phyloP scores from a whole-genome alignment of 2,797 vertebrate genomes.

The Acipenser transmontanus region DNA sequence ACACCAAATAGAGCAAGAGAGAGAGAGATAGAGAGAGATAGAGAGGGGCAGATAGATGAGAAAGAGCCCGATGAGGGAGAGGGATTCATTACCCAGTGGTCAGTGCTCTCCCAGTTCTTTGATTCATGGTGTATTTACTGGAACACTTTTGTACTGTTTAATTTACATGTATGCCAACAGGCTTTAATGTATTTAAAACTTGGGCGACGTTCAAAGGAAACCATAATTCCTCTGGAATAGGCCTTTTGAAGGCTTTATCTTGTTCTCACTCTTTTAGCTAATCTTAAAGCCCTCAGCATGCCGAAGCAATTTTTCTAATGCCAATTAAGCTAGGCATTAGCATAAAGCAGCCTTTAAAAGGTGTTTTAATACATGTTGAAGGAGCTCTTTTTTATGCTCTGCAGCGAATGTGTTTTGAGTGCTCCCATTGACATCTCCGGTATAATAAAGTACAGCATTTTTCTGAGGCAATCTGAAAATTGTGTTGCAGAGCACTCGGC shows the following conservation, averaged over 20 bases:
- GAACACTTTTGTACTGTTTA: constrained; percentile 80
- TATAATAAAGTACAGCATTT: constrained; percentile 35
- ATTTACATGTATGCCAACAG: constrained; percentile 98
- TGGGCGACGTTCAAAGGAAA: constrained; percentile 97
- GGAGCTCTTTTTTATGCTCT: constrained; percentile 82
- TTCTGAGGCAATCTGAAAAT: constrained; percentile 37
- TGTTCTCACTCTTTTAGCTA: constrained; percentile 93
- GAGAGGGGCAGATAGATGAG: background rate
- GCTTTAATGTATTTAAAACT: constrained; percentile 96
- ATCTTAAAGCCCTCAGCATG: constrained; percentile 92
- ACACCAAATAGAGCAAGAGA: constrained; percentile 4
- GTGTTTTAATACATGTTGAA: constrained; percentile 84
- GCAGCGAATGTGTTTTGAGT: constrained; percentile 48
- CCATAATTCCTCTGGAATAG: constrained; percentile 97
- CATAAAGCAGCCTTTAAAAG: constrained; percentile 91
- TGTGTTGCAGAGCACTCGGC: constrained; percentile 30
- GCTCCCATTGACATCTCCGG: constrained; percentile 42
- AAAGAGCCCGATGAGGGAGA: constrained; percentile 30
- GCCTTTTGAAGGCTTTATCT: constrained; percentile 97
- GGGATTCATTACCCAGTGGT: constrained; percentile 52
- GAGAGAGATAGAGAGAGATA: constrained; percentile 28
- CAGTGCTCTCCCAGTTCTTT: constrained; percentile 54
- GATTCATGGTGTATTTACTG: constrained; percentile 79
- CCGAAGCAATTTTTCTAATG: constrained; percentile 97
- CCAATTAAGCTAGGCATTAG: constrained; percentile 96